Base-by-base conservation (phyloP, 2,888 invertebrate genomes). In the Caenorhabditis sp. region DNA sequence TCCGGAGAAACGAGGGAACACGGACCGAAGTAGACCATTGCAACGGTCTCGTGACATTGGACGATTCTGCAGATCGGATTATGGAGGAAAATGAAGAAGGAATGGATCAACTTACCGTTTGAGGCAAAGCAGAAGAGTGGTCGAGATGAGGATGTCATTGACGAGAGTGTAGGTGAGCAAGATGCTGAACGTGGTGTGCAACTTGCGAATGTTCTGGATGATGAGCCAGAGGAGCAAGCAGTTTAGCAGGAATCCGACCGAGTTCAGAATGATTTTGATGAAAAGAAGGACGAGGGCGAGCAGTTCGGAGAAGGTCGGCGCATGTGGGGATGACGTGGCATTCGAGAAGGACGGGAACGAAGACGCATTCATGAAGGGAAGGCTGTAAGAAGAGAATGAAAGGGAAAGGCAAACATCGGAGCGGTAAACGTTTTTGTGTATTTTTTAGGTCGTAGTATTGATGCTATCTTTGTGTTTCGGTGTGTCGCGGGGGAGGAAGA, bases 11-110 rank as follows among this genome's bases (percentile, higher is more conserved):
- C 30, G 0, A 56, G 30, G 6, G 55, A 46, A n/a, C 74, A 74
- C 11, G 66, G 66, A 24, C 74, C 74, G 27, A 45, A 66, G 61
- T 61, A 66, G 7, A 74, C 56, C 52, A 52, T 74, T 24, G 63
- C 74, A 0, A 61, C 26, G n/a, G 66, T 66, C 56, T 74, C 74
- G 62, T 74, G 74, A 22, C 74, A 74, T 32, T 61, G 53, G 6
- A 74, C 32, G 55, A 66, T 26, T 56, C 74, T 74, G 66, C 20
- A 59, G 9, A 6, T 20, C 15, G 27, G 15, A 48, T 8, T 17
- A 24, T 46, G 22, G 4, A 1, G 32, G 20, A 30, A 15, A 24
- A 24, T 8, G 5, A 20, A 41, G 41, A 17, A 17, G 3, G 20
- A 11, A 9, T 37, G 53, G 9, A 30, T 11, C 5, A 41, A 62